phyloP scores from a whole-genome alignment of 1,140 invertebrate species.

The Drosophila watanabei region DNA sequence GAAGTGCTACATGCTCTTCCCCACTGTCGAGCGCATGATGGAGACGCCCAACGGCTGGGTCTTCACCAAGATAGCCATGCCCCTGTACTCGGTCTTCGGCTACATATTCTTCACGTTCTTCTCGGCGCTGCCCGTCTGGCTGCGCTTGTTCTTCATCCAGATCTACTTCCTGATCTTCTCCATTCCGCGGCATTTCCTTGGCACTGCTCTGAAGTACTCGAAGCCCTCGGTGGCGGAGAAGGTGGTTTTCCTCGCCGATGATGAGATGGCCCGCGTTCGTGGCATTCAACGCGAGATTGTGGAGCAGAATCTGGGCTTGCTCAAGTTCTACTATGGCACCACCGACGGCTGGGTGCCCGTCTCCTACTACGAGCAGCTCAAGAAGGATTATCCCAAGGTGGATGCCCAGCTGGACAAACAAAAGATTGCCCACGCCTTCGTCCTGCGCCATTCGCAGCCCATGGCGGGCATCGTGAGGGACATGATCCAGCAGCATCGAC shows the following conservation, averaged over 20 bases:
- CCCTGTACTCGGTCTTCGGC: constrained; percentile 72
- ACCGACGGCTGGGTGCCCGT: constrained; percentile 92
- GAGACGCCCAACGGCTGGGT: constrained; percentile 90
- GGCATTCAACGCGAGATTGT: constrained; percentile 88
- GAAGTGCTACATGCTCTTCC: constrained; percentile 91
- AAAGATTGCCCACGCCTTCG: constrained; percentile 91
- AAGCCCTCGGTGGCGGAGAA: constrained; percentile 86
- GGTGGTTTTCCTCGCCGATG: constrained; percentile 88
- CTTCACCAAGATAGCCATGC: constrained; percentile 85
- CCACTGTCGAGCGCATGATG: constrained; percentile 93
- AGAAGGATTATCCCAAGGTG: constrained; percentile 87
- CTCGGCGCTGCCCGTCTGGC: constrained; percentile 87
- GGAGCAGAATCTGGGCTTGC: constrained; percentile 86
- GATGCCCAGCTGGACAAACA: constrained; percentile 89
- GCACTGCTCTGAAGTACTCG: constrained; percentile 86
- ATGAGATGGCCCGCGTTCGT: constrained; percentile 88
- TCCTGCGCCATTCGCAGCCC: constrained; percentile 88
- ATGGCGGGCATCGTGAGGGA: constrained; percentile 88
- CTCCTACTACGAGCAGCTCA: constrained; percentile 89
- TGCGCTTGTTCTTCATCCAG: constrained; percentile 86
- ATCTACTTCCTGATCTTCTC: constrained; percentile 86
- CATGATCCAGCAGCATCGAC: constrained; percentile 86
- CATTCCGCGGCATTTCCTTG: constrained; percentile 85
- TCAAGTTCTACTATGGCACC: constrained; percentile 92
- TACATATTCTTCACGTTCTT: constrained; percentile 77